phyloP scores from a whole-genome alignment of 2,888 invertebrate genomes.

The Rhingia campestris region DNA sequence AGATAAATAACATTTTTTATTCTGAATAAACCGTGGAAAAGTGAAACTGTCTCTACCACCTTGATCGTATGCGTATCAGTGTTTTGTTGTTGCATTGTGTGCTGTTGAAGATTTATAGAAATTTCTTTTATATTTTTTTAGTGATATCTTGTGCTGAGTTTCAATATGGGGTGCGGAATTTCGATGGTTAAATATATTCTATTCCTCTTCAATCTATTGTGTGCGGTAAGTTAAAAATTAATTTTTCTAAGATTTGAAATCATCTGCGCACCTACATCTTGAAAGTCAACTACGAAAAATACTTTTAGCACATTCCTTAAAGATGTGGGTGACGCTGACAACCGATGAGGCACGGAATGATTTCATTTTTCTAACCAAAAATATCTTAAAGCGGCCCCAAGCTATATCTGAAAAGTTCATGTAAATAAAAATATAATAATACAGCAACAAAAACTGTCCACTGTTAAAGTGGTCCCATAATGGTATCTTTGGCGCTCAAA shows the following conservation, averaged over 20 bases:
- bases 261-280: not conserved
- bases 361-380: constrained; percentile 55
- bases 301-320: constrained; percentile 18
- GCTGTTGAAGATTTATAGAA: constrained; percentile 8
- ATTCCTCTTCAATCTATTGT: constrained; percentile 90
- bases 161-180: constrained; percentile 88
- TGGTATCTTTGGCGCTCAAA: constrained; percentile 55
- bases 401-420: not conserved
- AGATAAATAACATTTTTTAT: constrained; percentile 26
- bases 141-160: constrained; percentile 19
- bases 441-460: not conserved
- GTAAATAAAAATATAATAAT: not conserved
- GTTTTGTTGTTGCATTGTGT: constrained; percentile 24
- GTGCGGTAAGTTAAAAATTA: constrained; percentile 87
- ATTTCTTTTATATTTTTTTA: constrained; percentile 34
- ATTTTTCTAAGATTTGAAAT: not conserved
- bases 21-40: constrained; percentile 38
- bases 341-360: constrained; percentile 27
- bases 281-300: constrained; percentile 5
- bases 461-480: not conserved
- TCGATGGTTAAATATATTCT: constrained; percentile 92
- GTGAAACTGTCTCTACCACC: constrained; percentile 37
- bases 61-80: constrained; percentile 10
- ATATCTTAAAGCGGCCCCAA: constrained; percentile 20
- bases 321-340: constrained; percentile 34